Evolutionary conservation across 1,140 invertebrate species (phyloP), one percentile per base, ranked within the genome.

Genomic region (Schmidtea mediterranea): DNA sequence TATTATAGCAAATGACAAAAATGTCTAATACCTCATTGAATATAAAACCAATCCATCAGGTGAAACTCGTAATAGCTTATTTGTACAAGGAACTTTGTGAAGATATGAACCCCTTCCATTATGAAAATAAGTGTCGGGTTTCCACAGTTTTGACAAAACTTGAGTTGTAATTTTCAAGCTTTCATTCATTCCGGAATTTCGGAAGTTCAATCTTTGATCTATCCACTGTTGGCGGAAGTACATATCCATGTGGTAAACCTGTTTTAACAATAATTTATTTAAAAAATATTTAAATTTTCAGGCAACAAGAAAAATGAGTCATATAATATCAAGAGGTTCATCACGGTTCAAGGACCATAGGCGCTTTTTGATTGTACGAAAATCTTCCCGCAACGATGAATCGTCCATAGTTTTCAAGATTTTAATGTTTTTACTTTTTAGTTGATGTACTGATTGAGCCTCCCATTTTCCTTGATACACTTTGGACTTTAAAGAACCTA

Each of bases 91-190:
- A 0, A 70, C 61, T 18, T 61, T 54, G 52, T 69, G 67, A 22
- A 67, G 62, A 23, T 55, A 54, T 1, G 65, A 67, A 5, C 56
- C 52, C 54, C 69, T 69, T 45, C 68, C 62, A 50, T 69, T 69
- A 12, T 62, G 56, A 51, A 69, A 69, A 50, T 62, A 67, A 9
- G 65, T 52, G 48, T 69, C 67, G 1, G 67, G 67, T 26, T 62
- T 59, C 67, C 67, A 69, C 6, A 68, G 57, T 21, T 51, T 55
- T 24, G 57, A 49, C 9, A 62, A 53, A 37, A 59, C 53, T 18
- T 57, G 57, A 26, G 57, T 53, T 19, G 54, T 54, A 41, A 55
- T 54, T 10, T 53, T 52, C 16, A 54, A 52, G 2, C 47, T 51
- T 18, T 47, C 21, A 39, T 56, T 55, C 8, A 56, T 50, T 23